Conservation (phyloP, 2,797 vertebrate species). For the Thalassophryne amazonica region DNA sequence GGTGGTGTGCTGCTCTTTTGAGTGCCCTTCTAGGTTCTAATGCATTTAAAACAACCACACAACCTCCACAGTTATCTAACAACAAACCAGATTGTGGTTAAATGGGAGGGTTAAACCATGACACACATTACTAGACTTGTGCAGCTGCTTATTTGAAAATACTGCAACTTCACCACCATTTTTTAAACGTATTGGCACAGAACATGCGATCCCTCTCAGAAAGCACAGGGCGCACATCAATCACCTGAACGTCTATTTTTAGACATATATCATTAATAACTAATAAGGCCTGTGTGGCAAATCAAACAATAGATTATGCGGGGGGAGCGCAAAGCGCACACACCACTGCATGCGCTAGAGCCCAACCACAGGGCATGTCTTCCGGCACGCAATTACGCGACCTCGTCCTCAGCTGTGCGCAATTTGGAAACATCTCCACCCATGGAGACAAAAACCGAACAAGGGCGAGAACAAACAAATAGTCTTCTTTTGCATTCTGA, state of each 20-base stretch:
- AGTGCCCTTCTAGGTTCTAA: no score
- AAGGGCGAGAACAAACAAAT: no score
- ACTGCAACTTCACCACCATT: not conserved
- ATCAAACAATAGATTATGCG: constrained; percentile 38
- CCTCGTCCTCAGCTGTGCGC: constrained; percentile 60
- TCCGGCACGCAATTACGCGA: constrained; percentile 67
- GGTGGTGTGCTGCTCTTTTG: no score
- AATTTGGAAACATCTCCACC: constrained; percentile 43
- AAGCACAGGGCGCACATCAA: constrained; percentile 58
- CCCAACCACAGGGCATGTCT: constrained; percentile 63
- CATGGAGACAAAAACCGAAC: no score
- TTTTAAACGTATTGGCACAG: constrained; percentile 53
- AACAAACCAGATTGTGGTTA: no score
- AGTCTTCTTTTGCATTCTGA: not conserved
- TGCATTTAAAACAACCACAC: no score
- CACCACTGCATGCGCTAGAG: constrained; percentile 34
- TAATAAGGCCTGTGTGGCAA: constrained; percentile 22
- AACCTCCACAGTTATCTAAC: no score
- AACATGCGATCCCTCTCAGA: constrained; percentile 64
- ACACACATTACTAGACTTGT: no score
- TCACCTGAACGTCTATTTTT: constrained; percentile 55
- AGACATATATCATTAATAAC: not conserved
- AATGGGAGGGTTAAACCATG: no score
- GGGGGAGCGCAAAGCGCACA: no score
- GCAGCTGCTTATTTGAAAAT: no score